A percentile compares a stretch with the other conserved stretches of the same genome.
Evolutionary conservation across 2,113 vertebrate species (phyloP).

Genomic region (Pelecanus crispus): DNA sequence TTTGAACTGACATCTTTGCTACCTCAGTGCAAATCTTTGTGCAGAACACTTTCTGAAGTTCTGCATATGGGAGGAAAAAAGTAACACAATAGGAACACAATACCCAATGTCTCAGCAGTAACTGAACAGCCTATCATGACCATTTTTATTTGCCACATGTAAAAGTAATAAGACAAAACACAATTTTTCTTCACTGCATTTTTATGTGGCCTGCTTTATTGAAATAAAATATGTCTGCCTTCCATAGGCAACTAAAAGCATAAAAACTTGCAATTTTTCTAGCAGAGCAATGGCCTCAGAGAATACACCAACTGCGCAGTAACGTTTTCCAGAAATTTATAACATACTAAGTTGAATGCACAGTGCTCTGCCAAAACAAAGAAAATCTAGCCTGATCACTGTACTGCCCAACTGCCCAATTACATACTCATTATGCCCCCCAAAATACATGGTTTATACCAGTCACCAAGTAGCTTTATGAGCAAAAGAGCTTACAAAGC

Average conservation of each 20-base stretch:
- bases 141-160: background rate
- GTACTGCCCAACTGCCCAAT: background rate
- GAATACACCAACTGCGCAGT: background rate
- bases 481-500: background rate
- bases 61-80: background rate
- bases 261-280: background rate
- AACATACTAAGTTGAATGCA: background rate
- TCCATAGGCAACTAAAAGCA: background rate
- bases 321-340: background rate
- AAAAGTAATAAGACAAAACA: background rate
- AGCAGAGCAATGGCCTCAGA: background rate
- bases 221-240: constrained; percentile 9
- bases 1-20: background rate
- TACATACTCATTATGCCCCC: background rate
- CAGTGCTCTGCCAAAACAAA: background rate
- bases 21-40: background rate
- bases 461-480: background rate
- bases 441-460: background rate
- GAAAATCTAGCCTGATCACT: background rate
- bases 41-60: background rate
- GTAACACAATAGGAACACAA: background rate
- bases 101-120: background rate
- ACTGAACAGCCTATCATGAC: background rate
- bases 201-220: background rate
- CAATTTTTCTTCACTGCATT: background rate